Conservation (phyloP, 2,888 invertebrate species). For the Altica lythri region DNA sequence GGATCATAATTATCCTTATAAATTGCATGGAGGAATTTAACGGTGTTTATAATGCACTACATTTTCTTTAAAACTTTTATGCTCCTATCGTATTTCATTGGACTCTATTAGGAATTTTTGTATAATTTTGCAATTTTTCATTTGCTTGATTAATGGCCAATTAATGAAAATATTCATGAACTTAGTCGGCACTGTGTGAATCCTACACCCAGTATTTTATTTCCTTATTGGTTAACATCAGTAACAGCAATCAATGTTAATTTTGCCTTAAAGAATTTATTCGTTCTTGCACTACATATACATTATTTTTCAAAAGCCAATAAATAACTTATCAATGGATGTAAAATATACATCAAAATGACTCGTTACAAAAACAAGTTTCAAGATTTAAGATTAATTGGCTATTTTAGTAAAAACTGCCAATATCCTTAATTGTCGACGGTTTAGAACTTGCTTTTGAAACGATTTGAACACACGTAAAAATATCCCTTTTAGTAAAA, state of each 20-base stretch:
- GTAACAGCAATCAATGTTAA: slow-evolving; percentile 22
- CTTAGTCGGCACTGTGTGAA: slow-evolving; percentile 15
- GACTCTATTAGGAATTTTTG: slow-evolving; percentile 21
- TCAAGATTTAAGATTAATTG: neutral
- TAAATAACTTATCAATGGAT: slow-evolving; percentile 13
- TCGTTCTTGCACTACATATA: slow-evolving; percentile 15
- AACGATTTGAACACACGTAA: too few relatives aligned
- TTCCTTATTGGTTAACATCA: slow-evolving; percentile 19
- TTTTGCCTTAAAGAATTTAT: slow-evolving; percentile 14
- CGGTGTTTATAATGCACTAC: slow-evolving; percentile 8
- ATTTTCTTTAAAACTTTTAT: slow-evolving; percentile 11
- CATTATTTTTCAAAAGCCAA: slow-evolving; percentile 11
- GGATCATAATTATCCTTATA: slow-evolving; percentile 2
- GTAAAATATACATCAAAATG: slow-evolving; percentile 12
- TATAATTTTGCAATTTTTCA: slow-evolving; percentile 31
- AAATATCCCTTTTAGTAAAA: too few relatives aligned
- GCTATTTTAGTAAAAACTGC: too few relatives aligned
- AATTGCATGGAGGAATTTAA: slow-evolving; percentile 5
- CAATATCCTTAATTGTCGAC: too few relatives aligned
- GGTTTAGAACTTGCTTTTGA: too few relatives aligned
- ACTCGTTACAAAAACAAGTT: slow-evolving; percentile 7
- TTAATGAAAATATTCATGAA: slow-evolving; percentile 29
- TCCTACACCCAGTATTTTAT: slow-evolving; percentile 18
- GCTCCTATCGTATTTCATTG: slow-evolving; percentile 8
- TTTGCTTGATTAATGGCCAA: slow-evolving; percentile 26